Percentiles rank a stretch among this genome's conserved stretches.
Conservation (phyloP, 2,888 invertebrate genomes). For the Tuberolachnus salignus region DNA sequence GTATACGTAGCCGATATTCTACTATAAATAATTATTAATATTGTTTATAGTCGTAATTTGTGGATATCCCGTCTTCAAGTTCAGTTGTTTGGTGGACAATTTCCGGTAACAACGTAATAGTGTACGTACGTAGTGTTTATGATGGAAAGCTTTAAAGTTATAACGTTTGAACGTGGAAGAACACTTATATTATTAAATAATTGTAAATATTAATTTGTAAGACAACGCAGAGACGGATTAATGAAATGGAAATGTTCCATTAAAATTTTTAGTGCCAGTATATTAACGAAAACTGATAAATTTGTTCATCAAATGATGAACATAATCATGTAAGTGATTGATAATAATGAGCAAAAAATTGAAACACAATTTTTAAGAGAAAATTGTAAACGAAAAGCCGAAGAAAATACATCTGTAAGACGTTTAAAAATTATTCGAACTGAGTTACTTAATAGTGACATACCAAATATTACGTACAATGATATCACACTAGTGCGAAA, state of each 20-base stretch:
- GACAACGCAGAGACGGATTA: background rate
- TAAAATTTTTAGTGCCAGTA: background rate
- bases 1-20: background rate
- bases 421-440: background rate
- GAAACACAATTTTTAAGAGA: too few species aligned
- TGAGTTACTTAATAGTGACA: background rate
- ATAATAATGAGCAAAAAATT: background rate
- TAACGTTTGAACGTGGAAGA: background rate
- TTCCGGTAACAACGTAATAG: background rate
- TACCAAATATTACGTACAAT: too few species aligned
- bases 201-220: background rate
- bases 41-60: background rate
- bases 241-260: background rate
- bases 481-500: too few species aligned
- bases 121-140: too few species aligned
- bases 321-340: too few species aligned
- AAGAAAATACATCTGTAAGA: background rate
- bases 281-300: background rate
- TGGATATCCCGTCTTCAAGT: background rate
- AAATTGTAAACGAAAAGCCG: background rate
- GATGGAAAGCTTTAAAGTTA: background rate
- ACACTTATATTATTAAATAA: background rate
- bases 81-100: background rate
- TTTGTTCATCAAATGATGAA: background rate
- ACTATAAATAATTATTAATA: conserved; percentile 2